A percentile compares a stretch with the other conserved stretches of the same genome.
Conservation (phyloP, 35 echinoderm and acorn worm species). For the Acanthaster planci region DNA sequence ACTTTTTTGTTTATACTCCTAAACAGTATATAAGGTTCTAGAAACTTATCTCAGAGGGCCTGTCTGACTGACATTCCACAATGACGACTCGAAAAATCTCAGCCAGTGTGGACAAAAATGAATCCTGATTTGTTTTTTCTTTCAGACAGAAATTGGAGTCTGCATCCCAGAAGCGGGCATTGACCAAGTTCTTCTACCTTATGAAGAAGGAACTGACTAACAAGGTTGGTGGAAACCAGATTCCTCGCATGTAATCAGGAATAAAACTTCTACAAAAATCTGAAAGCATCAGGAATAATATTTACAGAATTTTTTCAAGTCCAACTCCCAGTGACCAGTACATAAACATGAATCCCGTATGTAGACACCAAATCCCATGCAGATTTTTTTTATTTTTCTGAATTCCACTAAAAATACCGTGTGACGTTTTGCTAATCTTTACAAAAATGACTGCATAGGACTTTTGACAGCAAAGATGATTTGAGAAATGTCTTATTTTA, state of each 20-base stretch:
- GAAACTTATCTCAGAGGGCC: neutral
- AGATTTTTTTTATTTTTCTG: too few relatives aligned
- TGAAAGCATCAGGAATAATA: too few relatives aligned
- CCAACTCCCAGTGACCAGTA: neutral
- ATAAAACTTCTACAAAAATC: too few relatives aligned
- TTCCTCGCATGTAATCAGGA: neutral
- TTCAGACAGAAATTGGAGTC: conserved; percentile 31
- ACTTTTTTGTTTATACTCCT: too few relatives aligned
- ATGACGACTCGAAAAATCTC: neutral
- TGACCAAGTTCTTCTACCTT: conserved; percentile 36
- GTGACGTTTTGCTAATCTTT: too few relatives aligned
- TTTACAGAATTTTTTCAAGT: neutral
- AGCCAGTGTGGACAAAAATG: neutral
- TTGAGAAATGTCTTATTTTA: too few relatives aligned
- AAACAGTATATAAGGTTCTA: too few relatives aligned
- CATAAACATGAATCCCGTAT: too few relatives aligned
- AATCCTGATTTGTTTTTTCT: neutral
- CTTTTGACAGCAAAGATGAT: too few relatives aligned
- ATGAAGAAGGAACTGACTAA: conserved; percentile 37
- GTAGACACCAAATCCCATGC: too few relatives aligned
- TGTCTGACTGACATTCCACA: neutral
- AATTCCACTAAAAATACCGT: too few relatives aligned
- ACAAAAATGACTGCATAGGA: too few relatives aligned
- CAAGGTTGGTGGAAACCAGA: conserved; percentile 8
- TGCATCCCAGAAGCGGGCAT: conserved; percentile 11